phyloP scores from a whole-genome alignment of 2,797 vertebrate genomes.

The Lagorchestes hirsutus region DNA sequence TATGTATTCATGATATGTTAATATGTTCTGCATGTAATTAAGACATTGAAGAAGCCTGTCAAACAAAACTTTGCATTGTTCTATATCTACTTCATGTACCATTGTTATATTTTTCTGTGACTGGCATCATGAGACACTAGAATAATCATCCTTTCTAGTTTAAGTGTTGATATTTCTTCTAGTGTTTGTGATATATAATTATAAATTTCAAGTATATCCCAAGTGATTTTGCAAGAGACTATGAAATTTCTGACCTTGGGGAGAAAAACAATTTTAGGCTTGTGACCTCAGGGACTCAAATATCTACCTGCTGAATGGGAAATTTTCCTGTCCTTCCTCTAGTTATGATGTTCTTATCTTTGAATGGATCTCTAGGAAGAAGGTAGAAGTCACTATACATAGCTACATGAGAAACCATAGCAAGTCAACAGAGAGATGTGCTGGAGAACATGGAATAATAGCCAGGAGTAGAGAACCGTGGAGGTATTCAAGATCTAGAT shows the following conservation, averaged over 20 bases:
- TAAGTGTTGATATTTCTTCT: background rate
- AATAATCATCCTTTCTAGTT: background rate
- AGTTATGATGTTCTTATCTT: background rate
- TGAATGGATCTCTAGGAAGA: background rate
- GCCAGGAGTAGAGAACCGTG: background rate
- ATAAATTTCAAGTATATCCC: background rate
- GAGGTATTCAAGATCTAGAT: background rate
- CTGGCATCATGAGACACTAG: background rate
- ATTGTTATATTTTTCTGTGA: background rate
- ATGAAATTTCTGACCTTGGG: background rate
- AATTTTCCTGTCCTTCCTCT: background rate
- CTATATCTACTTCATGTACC: background rate
- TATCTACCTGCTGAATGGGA: background rate
- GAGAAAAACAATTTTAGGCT: background rate
- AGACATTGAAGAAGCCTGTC: background rate
- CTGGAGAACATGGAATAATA: background rate
- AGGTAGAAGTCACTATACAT: background rate
- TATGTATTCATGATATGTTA: background rate
- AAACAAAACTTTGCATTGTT: background rate
- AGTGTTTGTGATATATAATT: background rate
- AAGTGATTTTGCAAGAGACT: background rate
- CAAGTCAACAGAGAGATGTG: background rate
- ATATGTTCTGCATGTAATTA: background rate
- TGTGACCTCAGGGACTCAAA: background rate
- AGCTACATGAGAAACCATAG: background rate